These are phyloP conservation scores for Ctenopoma kingsleyae DNA, from an alignment of 2,797 vertebrate genomes.

Conservation along the genomic window DNA sequence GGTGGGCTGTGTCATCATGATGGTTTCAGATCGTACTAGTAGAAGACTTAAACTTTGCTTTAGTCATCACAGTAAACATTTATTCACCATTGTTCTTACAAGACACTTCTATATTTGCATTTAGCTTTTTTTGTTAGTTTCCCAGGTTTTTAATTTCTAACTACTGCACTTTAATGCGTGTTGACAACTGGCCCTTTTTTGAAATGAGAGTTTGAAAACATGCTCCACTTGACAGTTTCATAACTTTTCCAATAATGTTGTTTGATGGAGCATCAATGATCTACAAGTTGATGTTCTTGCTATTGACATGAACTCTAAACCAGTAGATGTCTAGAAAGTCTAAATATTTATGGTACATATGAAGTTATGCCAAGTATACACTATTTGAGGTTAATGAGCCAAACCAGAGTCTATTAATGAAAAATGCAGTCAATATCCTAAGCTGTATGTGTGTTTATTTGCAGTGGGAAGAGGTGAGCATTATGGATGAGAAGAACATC, in stretches of 20 bases:
- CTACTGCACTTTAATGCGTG: no score
- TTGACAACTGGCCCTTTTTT: background rate
- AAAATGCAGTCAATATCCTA: background rate
- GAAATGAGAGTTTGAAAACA: conserved; percentile 3
- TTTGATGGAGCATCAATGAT: conserved; percentile 10
- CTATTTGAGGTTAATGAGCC: background rate
- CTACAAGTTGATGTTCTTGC: conserved; percentile 1
- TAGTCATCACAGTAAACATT: conserved; percentile 4
- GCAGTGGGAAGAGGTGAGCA: conserved; percentile 99
- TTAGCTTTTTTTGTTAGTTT: conserved; percentile 7
- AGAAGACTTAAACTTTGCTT: conserved; percentile 7
- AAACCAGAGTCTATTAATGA: background rate
- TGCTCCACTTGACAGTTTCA: conserved; percentile 4
- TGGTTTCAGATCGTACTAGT: conserved; percentile 10
- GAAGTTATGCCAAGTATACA: background rate
- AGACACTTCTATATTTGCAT: background rate
- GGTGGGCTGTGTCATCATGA: background rate
- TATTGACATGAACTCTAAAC: conserved; percentile 5
- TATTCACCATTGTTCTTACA: conserved; percentile 10
- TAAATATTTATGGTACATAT: background rate
- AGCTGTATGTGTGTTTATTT: conserved; percentile 29
- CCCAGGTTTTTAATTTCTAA: background rate
- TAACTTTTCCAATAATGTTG: background rate
- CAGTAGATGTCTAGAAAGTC: background rate
- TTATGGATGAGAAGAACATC: conserved; percentile 99